Conservation (phyloP, 92 coral and sea anemone species). For the Pocillopora meandrina region DNA sequence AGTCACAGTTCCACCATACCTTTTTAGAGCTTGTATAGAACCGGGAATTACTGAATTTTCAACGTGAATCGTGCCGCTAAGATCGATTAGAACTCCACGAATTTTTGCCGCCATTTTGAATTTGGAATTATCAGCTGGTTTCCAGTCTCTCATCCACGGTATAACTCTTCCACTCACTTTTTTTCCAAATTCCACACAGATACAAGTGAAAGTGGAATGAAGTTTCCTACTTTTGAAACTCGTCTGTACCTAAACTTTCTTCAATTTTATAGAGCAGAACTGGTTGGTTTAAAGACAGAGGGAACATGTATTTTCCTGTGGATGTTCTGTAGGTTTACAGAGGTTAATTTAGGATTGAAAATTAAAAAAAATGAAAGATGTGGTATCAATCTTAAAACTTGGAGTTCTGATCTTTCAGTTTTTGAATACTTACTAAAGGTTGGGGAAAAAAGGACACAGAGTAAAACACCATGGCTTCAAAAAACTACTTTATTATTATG, state of each 20-base stretch:
- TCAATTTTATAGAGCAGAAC: too few species aligned
- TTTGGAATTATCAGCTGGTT: background rate
- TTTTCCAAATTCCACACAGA: too few species aligned
- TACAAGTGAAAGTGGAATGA: too few species aligned
- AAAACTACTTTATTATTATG: constrained; percentile 19
- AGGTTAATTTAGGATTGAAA: too few species aligned
- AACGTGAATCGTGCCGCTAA: constrained; percentile 95
- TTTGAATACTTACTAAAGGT: background rate
- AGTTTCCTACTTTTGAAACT: too few species aligned
- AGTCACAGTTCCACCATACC: constrained; percentile 30
- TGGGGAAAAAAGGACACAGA: background rate
- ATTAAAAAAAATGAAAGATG: too few species aligned
- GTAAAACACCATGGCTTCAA: background rate
- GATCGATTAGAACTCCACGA: constrained; percentile 87
- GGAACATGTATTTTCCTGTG: too few species aligned
- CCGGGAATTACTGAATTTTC: constrained; percentile 92
- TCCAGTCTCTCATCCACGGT: background rate
- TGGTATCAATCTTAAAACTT: too few species aligned
- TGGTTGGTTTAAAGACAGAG: too few species aligned
- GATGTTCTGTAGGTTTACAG: too few species aligned
- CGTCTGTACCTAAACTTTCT: too few species aligned
- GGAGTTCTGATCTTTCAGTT: background rate
- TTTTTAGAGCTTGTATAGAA: constrained; percentile 82
- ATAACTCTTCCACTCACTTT: background rate
- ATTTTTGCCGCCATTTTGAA: constrained; percentile 87